Base-by-base conservation (phyloP, 2,113 vertebrate species). In the Cygnus atratus region DNA sequence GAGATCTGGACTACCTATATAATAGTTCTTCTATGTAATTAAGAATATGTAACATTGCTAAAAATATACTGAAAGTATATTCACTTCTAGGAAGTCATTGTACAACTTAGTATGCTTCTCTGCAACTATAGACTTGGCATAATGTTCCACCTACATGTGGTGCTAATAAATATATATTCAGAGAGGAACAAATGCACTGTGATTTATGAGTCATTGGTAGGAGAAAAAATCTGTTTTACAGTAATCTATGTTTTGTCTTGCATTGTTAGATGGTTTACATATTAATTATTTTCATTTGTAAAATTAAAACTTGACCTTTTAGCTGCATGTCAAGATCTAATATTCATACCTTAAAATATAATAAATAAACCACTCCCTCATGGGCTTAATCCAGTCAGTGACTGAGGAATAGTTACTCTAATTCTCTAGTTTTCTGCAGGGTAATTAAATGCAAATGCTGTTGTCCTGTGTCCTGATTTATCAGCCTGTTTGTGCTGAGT, bases 91-190 rank as follows among this genome's bases (percentile, higher is more conserved):
- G 33, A 67, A 52, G 25, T 90, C 77, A 65, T 72, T 87, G 16
- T 92, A 78, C 17, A 5, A 77, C 48, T 84, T 58, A 61, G 24
- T 29, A 46, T 92, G 62, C 31, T 88, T 92, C 71, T 74, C 21
- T 88, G 15, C 10, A 93, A 8, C 58, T 84, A 46, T 62, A 84
- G 54, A 57, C 19, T 85, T 81, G 41, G 41, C 61, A 76, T 87
- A 89, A 78, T 73, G 13, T 92, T 92, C 78, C 44, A 79, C 77
- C 91, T 91, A 78, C 80, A 25, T 0, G 0, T n/a, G 24, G 4
- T 78, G 50, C 17, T 83, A 87, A 95, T 88, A 97, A 92, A 87
- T 83, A 71, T 15, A 72, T 59, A 66, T 72, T 59, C 44, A 44
- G 33, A 43, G 8, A 91, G 25, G 61, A 84, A 84, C 3, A 84